Evolutionary conservation across 2,888 invertebrate genomes (phyloP), one percentile per base, ranked within the genome.

Genomic region (Sussaba pulchella): DNA sequence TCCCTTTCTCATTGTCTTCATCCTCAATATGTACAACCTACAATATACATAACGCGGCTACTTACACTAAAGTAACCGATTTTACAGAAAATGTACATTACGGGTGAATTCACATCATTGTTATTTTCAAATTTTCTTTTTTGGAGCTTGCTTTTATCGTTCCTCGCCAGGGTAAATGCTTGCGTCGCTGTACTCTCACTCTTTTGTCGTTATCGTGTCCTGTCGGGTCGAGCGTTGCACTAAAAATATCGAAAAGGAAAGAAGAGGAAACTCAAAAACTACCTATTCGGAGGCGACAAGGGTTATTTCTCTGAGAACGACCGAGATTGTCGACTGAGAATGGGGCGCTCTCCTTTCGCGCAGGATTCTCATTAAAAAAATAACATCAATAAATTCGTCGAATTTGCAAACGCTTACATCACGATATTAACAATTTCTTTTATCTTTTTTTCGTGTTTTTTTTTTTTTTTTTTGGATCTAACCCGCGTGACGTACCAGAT

Each of bases 71-170:
- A 83, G 85, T 88, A 87, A 87, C 85, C 84, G 85, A 90, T 89
- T 91, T 90, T 90, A 90, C 90, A 91, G 86, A 87, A 86, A 91
- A 90, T 90, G 85, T 90, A 90, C 90, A 88, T 83, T 84, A 76
- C 71, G 85, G 78, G 84, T 85, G 84, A 86, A 86, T 64, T 75
- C 81, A 64, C 77, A 57, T 81, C n/a, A 31, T 57, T 57, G 9
- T 31, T 31, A 14, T 57, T 39, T 36, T 2, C n/a, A 12, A 10
- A 14, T 6, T 36, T 66, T 31, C 31, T 66, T 36, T 24, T 59
- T 26, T 61, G 81, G 39, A 54, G 41, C 61, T 78, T 78, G 71
- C 52, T 63, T 14, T 69, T 21, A 75, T 75, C 6, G 2, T 31
- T 31, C 31, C 31, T 76, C 72, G 52, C 67, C 41, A 75, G 64